These are phyloP conservation scores for Luperina nickerlii DNA, from an alignment of 2,888 invertebrate species.

Conservation along the genomic window DNA sequence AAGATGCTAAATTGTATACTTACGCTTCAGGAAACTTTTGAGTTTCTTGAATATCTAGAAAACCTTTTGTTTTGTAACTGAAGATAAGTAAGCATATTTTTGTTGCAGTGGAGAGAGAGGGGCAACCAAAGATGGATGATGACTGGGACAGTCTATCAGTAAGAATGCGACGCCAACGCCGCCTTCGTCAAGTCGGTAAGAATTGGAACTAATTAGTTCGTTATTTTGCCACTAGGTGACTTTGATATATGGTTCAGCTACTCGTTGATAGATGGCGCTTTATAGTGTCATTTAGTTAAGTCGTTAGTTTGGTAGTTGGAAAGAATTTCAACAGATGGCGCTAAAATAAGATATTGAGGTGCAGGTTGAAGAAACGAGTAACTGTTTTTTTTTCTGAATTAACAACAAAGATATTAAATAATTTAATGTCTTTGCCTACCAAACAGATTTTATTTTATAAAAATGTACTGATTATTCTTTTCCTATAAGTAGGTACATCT, in stretches of 20 bases:
- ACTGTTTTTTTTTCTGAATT: neutral
- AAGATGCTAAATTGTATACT: neutral
- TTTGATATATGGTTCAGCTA: slow-evolving; percentile 29
- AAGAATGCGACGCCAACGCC: slow-evolving; percentile 92
- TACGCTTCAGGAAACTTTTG: too few species aligned
- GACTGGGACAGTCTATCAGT: slow-evolving; percentile 95
- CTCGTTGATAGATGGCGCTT: slow-evolving; percentile 65
- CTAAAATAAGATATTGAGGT: neutral
- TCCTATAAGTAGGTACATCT: neutral
- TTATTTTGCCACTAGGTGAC: slow-evolving; percentile 48
- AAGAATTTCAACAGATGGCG: slow-evolving; percentile 44
- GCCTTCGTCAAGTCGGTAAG: slow-evolving; percentile 86
- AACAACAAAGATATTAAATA: too few species aligned
- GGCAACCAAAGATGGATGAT: slow-evolving; percentile 92
- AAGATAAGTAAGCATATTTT: slow-evolving; percentile 18
- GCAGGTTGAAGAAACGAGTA: neutral
- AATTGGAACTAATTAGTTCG: slow-evolving; percentile 64
- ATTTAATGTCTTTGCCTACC: too few species aligned
- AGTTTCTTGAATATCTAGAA: neutral
- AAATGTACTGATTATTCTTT: neutral
- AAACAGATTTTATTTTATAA: too few species aligned
- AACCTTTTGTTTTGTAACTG: neutral
- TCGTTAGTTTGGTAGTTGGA: neutral
- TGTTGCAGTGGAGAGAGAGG: slow-evolving; percentile 87
- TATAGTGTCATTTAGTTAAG: neutral